Base-by-base conservation (phyloP, 2,113 vertebrate genomes). In the Bubo blakistoni region DNA sequence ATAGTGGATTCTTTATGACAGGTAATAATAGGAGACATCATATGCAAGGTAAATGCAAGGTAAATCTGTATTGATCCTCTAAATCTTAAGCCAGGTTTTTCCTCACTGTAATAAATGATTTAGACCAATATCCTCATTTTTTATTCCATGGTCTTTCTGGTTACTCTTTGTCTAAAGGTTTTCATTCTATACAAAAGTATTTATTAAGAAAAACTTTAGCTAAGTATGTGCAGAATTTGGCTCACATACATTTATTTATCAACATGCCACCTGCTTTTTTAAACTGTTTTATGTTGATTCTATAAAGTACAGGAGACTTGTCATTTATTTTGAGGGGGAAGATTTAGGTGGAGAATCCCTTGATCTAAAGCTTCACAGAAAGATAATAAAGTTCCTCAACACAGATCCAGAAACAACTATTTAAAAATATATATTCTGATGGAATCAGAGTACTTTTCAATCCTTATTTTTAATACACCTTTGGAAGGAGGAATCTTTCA, bases 1-100 rank as follows among this genome's bases (percentile, higher is more conserved):
- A 96, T 90, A 94, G 79, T 73, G 51, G 32, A 94, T 93, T 93
- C 63, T 94, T 97, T 96, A 92, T 94, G 96, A 91, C 95, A 96
- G 92, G 84, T 97, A 96, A 97, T 96, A 96, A 95, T 71, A 46
- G 44, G 44, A 46, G 44, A 46, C 44, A 46, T 46, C 44, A 18
- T 46, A 46, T 46, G 44, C 44, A 46, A 46, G 44, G 44, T 46
- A 46, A 46, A 46, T 46, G 4, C 14, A 58, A 14, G 3, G 8
- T 69, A 81, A 73, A 92, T 2, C 10, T 76, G 10, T 13, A n/a
- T 63, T 29, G 47, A 9, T 47, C n/a, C 20, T 88, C 20, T n/a
- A 36, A 74, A 70, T 63, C 7, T 78, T 74, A 82, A 65, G 1
- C 4, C 51, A 66, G 8, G 0, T 69, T 90, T 92, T 47, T 4